Evolutionary conservation across 2,113 vertebrate species (phyloP).

Genomic region (Podocnemis expansa): DNA sequence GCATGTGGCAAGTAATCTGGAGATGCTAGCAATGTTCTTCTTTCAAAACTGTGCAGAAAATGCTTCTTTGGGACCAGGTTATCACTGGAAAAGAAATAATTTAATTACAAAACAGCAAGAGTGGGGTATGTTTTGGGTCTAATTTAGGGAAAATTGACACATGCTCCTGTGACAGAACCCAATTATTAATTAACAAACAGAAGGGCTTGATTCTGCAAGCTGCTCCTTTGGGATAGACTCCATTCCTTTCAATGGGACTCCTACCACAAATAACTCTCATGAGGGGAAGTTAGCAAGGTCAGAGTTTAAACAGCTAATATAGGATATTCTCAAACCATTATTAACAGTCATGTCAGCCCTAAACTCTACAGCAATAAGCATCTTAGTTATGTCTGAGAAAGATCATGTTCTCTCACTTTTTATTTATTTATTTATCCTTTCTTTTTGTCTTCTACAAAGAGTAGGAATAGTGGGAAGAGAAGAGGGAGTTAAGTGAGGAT

Average conservation of each 20-base stretch:
- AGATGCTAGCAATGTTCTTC: background rate
- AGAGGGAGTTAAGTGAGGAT: background rate
- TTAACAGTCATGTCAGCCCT: background rate
- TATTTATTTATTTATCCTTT: background rate
- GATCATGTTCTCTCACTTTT: background rate
- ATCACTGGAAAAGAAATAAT: background rate
- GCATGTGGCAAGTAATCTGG: constrained; percentile 26
- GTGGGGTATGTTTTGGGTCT: background rate
- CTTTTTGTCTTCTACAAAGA: background rate
- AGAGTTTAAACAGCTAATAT: background rate
- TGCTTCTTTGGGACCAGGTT: constrained; percentile 1
- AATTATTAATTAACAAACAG: constrained; percentile 35
- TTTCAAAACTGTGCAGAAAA: background rate
- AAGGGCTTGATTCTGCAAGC: constrained; percentile 7
- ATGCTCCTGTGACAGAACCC: constrained; percentile 8
- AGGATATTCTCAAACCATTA: background rate
- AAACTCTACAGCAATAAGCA: background rate
- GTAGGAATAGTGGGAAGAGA: background rate
- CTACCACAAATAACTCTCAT: background rate
- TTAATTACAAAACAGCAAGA: constrained; percentile 29
- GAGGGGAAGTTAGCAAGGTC: constrained; percentile 11
- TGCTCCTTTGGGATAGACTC: background rate
- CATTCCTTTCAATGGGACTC: background rate
- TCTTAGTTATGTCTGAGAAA: background rate
- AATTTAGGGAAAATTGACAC: constrained; percentile 29